Evolutionary conservation across 1,140 invertebrate genomes (phyloP), one percentile per base, ranked within the genome.

Genomic region (Euborellia annulipes): DNA sequence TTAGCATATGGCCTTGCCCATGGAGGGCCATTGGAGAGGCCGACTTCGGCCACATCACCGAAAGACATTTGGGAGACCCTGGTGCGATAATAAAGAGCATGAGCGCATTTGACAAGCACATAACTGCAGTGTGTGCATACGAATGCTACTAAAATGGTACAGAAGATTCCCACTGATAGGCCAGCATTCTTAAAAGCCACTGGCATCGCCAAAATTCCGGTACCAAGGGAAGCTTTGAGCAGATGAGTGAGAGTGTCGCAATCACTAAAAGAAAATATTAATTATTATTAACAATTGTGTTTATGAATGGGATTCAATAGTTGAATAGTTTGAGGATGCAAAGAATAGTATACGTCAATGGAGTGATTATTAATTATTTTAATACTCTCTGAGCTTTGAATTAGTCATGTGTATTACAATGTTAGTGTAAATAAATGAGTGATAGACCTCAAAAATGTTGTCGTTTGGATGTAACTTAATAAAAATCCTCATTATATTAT

Each of bases 161-260:
- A 73, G 50, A 87, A 66, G 41, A 85, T 71, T 23, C 85, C 85
- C 22, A 82, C 66, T 16, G 81, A 56, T 19, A 92, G 64, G 42
- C 90, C 90, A 4, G 85, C 73, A 58, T 75, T 73, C 57, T 75
- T 79, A 54, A 93, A 85, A 13, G 88, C 88, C 32, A 72, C 64
- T 0, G 88, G 87, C 85, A 93, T 91, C 11, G 87, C 84, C 46
- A 94, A 64, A 52, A 94, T 90, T 36, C 90, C 90, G 3, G 87
- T 91, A 8, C 90, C 90, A 37, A 94, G 70, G 11, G 87, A 89
- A 8, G 83, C 84, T 64, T 90, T 89, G 48, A 89, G 62, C 49
- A 90, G 68, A 70, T 90, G 85, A 37, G 82, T 86, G 38, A 89
- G 65, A 0, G 86, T 89, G 57, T 86, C 82, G 58, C 73, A 77